Evolutionary conservation across 2,797 vertebrate species (phyloP), one percentile per base, ranked within the genome.

Genomic region (Luscinia megarhynchos): DNA sequence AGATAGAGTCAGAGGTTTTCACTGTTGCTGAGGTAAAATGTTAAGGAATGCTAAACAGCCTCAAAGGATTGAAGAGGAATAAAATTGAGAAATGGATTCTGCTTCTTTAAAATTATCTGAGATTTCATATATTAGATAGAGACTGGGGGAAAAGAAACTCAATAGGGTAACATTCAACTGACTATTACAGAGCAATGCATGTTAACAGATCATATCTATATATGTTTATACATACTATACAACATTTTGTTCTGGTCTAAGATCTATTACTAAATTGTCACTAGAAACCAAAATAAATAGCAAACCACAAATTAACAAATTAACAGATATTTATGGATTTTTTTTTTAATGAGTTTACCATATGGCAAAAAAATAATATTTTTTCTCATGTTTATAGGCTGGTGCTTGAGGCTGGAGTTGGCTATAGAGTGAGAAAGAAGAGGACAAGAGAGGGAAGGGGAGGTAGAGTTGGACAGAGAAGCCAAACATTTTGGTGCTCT

Each of bases 191-290:
- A 14, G 9, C 6, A 84, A 30, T 45, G 19, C 11, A 8, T 22
- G 18, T n/a, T 70, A 88, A 21, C 8, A 40, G 18, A 48, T 48
- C 1, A 1, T 9, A 16, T 29, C 21, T 18, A 23, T 9, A 20
- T 29, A 27, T 19, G 3, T 9, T n/a, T 8, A 4, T 38, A 12
- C 5, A 45, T 46, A 43, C 3, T 34, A 13, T 10, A 12, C 1
- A 34, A 23, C 8, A 29, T 5, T 58, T 62, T 54, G 9, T 79
- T 85, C 26, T n/a, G 34, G 5, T 23, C 36, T 79, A 1, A 43
- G 10, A 15, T 64, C 29, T 75, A 58, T 29, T 22, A 16, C 17
- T 38, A 54, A 66, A 55, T 59, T 59, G 48, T 17, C 1, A 50
- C 12, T 50, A 80, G 51, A 23, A 68, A 43, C 5, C 51, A 89